Conservation (phyloP, 1,140 invertebrate genomes). For the Ceratina calcarata region DNA sequence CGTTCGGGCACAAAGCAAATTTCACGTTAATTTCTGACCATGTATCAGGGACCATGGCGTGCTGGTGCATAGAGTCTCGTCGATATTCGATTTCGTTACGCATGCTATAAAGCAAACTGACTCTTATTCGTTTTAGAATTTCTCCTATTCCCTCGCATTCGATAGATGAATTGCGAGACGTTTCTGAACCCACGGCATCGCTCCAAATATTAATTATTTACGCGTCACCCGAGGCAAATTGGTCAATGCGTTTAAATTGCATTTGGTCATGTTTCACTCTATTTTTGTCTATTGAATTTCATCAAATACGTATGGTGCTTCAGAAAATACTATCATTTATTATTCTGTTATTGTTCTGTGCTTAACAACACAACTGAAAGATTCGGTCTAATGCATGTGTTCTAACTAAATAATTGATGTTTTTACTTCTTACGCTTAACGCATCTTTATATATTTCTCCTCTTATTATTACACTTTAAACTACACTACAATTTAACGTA, state of each 20-base stretch:
- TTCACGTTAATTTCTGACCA: constrained; percentile 49
- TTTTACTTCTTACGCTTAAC: too few species aligned
- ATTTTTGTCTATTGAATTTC: too few species aligned
- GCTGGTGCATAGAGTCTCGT: not conserved
- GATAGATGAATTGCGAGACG: not conserved
- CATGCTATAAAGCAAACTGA: constrained; percentile 36
- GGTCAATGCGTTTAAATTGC: not conserved
- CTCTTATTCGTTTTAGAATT: constrained; percentile 1
- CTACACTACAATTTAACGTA: too few species aligned
- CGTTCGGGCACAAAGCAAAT: constrained; percentile 27
- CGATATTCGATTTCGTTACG: constrained; percentile 23
- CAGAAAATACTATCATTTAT: too few species aligned
- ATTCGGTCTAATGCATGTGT: too few species aligned
- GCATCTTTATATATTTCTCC: too few species aligned
- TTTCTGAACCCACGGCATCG: not conserved
- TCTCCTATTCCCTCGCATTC: not conserved
- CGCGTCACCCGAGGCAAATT: not conserved
- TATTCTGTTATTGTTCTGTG: too few species aligned
- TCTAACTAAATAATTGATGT: too few species aligned
- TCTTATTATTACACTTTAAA: too few species aligned
- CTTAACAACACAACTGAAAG: too few species aligned
- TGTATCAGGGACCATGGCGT: constrained; percentile 21
- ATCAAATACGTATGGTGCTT: too few species aligned
- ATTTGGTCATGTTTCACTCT: too few species aligned
- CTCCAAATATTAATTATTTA: not conserved